These are phyloP conservation scores for Calycopis cecrops DNA, from an alignment of 1,140 invertebrate species.

Conservation along the genomic window DNA sequence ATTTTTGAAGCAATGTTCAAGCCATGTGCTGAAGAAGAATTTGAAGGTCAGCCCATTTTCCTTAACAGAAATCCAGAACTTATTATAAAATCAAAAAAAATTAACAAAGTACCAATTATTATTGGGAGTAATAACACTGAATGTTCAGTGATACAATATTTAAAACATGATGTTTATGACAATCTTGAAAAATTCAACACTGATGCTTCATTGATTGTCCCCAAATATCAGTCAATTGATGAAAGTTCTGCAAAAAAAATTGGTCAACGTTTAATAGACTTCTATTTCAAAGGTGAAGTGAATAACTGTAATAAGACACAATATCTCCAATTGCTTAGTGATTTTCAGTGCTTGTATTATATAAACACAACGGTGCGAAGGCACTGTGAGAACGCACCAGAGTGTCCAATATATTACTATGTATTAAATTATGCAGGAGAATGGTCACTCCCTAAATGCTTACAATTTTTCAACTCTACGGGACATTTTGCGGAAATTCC, in stretches of 20 bases:
- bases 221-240: slow-evolving; percentile 38
- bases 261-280: slow-evolving; percentile 47
- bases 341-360: slow-evolving; percentile 57
- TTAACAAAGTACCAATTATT: slow-evolving; percentile 60
- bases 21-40: slow-evolving; percentile 59
- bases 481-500: slow-evolving; percentile 50
- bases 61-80: slow-evolving; percentile 44
- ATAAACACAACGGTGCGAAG: slow-evolving; percentile 51
- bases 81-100: slow-evolving; percentile 56
- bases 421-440: slow-evolving; percentile 52
- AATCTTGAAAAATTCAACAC: slow-evolving; percentile 51
- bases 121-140: slow-evolving; percentile 58
- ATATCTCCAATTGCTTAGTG: slow-evolving; percentile 54
- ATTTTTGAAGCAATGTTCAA: slow-evolving; percentile 49
- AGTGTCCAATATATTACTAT: slow-evolving; percentile 55
- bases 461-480: slow-evolving; percentile 39
- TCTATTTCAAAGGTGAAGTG: slow-evolving; percentile 46
- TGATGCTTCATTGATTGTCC: slow-evolving; percentile 42
- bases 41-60: slow-evolving; percentile 55
- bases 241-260: slow-evolving; percentile 36
- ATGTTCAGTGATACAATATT: slow-evolving; percentile 37
- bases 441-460: slow-evolving; percentile 43
- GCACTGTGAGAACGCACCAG: slow-evolving; percentile 40
- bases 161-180: slow-evolving; percentile 40
- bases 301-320: slow-evolving; percentile 42